These are phyloP conservation scores for Colletes gigas DNA, from an alignment of 1,140 invertebrate genomes.

Conservation along the genomic window DNA sequence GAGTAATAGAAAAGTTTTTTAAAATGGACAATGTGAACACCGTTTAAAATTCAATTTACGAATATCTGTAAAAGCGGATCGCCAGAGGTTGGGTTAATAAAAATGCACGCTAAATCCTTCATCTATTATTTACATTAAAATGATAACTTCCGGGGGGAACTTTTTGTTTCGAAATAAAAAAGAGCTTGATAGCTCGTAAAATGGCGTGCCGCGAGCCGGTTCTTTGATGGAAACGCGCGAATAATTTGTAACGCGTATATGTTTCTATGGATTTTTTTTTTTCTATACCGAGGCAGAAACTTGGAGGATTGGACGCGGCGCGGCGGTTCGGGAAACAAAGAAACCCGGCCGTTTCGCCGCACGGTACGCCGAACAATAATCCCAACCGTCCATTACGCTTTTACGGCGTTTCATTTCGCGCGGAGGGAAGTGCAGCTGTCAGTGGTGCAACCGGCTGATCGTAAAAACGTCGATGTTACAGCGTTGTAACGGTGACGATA, in stretches of 20 bases:
- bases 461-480: slow-evolving; percentile 53
- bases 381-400: slow-evolving; percentile 20
- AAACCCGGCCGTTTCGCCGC: neutral
- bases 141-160: no score
- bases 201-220: neutral
- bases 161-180: no score
- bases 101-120: no score
- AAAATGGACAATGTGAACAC: no score
- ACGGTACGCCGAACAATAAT: slow-evolving; percentile 4
- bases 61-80: no score
- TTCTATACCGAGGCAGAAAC: neutral
- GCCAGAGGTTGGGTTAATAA: no score
- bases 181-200: neutral
- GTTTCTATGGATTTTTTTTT: neutral
- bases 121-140: no score
- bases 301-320: neutral
- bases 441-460: slow-evolving; percentile 25
- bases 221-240: neutral
- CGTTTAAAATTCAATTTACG: no score
- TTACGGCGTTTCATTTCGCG: slow-evolving; percentile 49
- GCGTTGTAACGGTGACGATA: slow-evolving; percentile 40
- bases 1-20: no score
- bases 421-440: slow-evolving; percentile 37
- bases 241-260: neutral
- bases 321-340: neutral